Evolutionary conservation across 2,888 invertebrate species (phyloP).

Genomic region (Tethea ocularis): DNA sequence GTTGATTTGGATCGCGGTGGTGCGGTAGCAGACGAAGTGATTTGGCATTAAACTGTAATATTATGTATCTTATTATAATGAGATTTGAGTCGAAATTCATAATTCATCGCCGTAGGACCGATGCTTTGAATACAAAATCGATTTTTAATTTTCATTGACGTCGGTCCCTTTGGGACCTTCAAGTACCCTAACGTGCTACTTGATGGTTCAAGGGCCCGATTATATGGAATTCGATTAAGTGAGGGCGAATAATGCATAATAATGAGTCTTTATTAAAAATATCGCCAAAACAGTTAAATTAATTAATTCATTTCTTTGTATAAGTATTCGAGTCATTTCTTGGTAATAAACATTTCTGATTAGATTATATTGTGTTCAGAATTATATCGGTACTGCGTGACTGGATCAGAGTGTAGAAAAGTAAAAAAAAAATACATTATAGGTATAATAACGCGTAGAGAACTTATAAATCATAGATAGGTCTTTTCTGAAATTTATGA

Average conservation of each 20-base stretch:
- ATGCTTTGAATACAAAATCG: conserved; percentile 14
- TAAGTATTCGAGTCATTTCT: conserved; percentile 13
- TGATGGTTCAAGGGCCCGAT: conserved; percentile 9
- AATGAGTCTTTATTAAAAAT: conserved; percentile 35
- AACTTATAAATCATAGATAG: conserved; percentile 72
- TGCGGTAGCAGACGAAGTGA: conserved; percentile 29
- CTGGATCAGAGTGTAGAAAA: conserved; percentile 52
- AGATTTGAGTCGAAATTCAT: conserved; percentile 8
- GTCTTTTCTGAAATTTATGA: conserved; percentile 81
- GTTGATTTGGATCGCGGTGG: conserved; percentile 33
- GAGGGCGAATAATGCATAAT: conserved; percentile 51
- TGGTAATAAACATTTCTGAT: conserved; percentile 8
- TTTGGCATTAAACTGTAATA: conserved; percentile 27
- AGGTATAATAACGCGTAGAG: conserved; percentile 50
- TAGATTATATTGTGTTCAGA: conserved; percentile 34
- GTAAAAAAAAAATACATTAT: conserved; percentile 40
- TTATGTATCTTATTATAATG: conserved; percentile 18
- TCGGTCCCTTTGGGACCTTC: conserved; percentile 19
- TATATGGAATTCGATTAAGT: conserved; percentile 13
- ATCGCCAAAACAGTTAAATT: conserved; percentile 39
- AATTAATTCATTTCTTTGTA: conserved; percentile 30
- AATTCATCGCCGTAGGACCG: conserved; percentile 3
- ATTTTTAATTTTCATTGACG: conserved; percentile 37
- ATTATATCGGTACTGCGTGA: conserved; percentile 44
- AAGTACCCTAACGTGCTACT: background rate